Evolutionary conservation across 1,140 invertebrate species (phyloP).

Genomic region (Procambarus clarkii): DNA sequence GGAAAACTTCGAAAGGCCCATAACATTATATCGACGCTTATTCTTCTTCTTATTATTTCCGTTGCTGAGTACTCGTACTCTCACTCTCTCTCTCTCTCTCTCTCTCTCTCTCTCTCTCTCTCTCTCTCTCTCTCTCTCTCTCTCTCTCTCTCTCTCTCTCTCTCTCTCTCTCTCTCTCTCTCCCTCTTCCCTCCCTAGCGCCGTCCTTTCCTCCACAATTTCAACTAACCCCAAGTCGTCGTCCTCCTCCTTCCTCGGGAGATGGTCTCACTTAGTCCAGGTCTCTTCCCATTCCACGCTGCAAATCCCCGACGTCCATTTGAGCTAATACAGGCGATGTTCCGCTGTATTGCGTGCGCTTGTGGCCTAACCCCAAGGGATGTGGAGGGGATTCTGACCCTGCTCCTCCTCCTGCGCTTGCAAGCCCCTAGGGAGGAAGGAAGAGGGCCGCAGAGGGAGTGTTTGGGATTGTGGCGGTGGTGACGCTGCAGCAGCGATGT

Average conservation of each 20-base stretch:
- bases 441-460: neutral
- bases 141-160: neutral
- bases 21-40: no score
- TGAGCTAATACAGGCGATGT: slow-evolving; percentile 62
- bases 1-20: no score
- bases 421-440: slow-evolving; percentile 29
- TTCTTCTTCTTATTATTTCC: no score
- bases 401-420: neutral
- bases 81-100: neutral
- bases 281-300: slow-evolving; percentile 39
- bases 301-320: slow-evolving; percentile 64
- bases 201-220: neutral
- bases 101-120: neutral
- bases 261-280: slow-evolving; percentile 25
- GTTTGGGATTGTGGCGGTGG: slow-evolving; percentile 2
- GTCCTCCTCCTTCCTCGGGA: slow-evolving; percentile 1
- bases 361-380: slow-evolving; percentile 52
- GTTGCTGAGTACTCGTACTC: no score
- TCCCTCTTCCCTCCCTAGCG: neutral
- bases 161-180: neutral
- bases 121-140: neutral
- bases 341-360: slow-evolving; percentile 54
- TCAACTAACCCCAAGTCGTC: neutral
- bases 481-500: neutral
- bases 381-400: neutral